Percentiles rank a stretch among this genome's conserved stretches.
Evolutionary conservation across 2,113 vertebrate species (phyloP).

Genomic region (Pangasianodon gigas): DNA sequence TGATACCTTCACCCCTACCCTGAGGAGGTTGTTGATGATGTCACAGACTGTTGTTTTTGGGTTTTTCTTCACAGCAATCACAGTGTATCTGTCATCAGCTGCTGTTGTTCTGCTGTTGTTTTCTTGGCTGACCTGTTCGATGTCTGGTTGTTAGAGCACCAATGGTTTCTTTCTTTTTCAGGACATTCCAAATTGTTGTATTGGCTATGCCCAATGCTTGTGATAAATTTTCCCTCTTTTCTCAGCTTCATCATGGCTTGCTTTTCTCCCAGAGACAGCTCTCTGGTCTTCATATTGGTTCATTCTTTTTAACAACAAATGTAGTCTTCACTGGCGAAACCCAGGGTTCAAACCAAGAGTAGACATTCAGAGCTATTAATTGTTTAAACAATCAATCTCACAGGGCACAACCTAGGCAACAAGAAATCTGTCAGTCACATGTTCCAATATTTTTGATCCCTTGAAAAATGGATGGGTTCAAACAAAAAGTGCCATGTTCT

Average conservation of each 20-base stretch:
- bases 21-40: no score
- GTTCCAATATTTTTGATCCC: neutral
- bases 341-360: neutral
- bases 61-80: no score
- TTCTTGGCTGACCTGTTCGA: neutral
- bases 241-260: neutral
- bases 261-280: neutral
- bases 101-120: no score
- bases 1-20: no score
- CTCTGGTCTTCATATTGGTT: neutral
- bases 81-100: neutral
- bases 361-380: neutral
- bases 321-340: neutral
- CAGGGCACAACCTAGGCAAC: neutral
- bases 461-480: neutral
- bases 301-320: neutral
- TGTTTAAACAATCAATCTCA: neutral
- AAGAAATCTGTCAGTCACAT: neutral
- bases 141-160: neutral
- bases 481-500: neutral
- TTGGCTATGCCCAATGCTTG: neutral
- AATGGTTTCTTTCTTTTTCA: neutral
- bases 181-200: no score
- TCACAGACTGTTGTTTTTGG: no score
- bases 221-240: neutral